Conservation (phyloP, 2,888 invertebrate species). For the Harmothoe impar region DNA sequence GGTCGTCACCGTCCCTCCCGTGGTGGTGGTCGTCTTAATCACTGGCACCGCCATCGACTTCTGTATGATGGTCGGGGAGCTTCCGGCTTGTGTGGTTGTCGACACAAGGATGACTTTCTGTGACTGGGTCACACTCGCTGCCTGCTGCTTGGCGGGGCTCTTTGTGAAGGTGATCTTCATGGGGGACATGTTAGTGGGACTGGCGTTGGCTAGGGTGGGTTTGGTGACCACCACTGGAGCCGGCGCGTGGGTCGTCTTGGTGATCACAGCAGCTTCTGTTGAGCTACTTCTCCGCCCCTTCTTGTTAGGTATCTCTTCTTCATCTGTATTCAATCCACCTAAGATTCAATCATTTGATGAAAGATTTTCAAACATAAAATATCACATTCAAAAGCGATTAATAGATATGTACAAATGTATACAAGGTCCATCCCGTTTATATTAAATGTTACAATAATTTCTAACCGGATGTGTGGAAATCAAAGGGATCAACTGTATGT, state of each 20-base stretch:
- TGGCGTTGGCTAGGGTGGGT: constrained; percentile 66
- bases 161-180: constrained; percentile 81
- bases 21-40: constrained; percentile 73
- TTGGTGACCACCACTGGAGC: constrained; percentile 64
- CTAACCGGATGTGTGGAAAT: too few relatives aligned
- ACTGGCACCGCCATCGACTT: constrained; percentile 57
- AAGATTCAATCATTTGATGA: too few relatives aligned
- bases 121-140: constrained; percentile 68
- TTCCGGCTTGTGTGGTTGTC: constrained; percentile 73
- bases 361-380: too few relatives aligned
- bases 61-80: constrained; percentile 55
- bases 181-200: constrained; percentile 76
- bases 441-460: too few relatives aligned
- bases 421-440: too few relatives aligned
- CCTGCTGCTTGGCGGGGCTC: constrained; percentile 75
- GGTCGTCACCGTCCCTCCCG: constrained; percentile 69
- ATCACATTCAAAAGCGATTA: too few relatives aligned
- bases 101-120: constrained; percentile 81
- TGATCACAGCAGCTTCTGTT: constrained; percentile 71
- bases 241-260: constrained; percentile 66
- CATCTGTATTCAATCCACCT: constrained; percentile 76
- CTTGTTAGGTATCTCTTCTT: constrained; percentile 75
- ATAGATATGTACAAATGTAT: too few relatives aligned
- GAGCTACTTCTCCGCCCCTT: constrained; percentile 76
- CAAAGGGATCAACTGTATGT: too few relatives aligned